These are phyloP conservation scores for Naso thynnoides DNA, from an alignment of 2,797 vertebrate genomes.

Conservation along the genomic window DNA sequence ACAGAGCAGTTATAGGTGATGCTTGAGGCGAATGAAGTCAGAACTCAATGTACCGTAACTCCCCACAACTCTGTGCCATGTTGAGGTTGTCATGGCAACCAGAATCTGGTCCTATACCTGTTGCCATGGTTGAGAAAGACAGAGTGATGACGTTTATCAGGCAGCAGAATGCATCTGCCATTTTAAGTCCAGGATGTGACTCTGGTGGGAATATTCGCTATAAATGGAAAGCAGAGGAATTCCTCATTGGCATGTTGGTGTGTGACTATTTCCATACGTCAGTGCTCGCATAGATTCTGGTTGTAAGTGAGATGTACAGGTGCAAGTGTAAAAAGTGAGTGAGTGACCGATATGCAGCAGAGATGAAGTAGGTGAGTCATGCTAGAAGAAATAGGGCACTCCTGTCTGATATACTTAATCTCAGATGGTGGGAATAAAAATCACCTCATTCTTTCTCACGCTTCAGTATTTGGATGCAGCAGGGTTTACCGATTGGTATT, in stretches of 20 bases:
- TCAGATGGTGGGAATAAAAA: background rate
- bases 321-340: slow-evolving; percentile 5
- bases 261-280: background rate
- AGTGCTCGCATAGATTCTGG: background rate
- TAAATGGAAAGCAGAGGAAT: slow-evolving; percentile 36
- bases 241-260: slow-evolving; percentile 26
- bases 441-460: slow-evolving; percentile 1
- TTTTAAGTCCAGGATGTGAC: slow-evolving; percentile 63
- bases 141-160: slow-evolving; percentile 75
- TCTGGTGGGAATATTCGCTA: slow-evolving; percentile 51
- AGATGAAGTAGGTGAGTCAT: slow-evolving; percentile 26
- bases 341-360: slow-evolving; percentile 19
- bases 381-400: slow-evolving; percentile 15
- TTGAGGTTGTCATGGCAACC: slow-evolving; percentile 85
- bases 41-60: slow-evolving; percentile 69
- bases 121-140: slow-evolving; percentile 83
- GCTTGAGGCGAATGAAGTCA: slow-evolving; percentile 49
- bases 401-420: slow-evolving; percentile 10
- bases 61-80: slow-evolving; percentile 70
- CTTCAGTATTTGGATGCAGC: background rate
- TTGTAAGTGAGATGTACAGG: slow-evolving; percentile 9
- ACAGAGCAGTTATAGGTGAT: slow-evolving; percentile 11
- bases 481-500: too few relatives aligned
- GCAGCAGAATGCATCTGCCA: slow-evolving; percentile 67
- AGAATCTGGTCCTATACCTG: slow-evolving; percentile 77